phyloP scores from a whole-genome alignment of 2,888 invertebrate species.

The Eumacrocentrus americanus region DNA sequence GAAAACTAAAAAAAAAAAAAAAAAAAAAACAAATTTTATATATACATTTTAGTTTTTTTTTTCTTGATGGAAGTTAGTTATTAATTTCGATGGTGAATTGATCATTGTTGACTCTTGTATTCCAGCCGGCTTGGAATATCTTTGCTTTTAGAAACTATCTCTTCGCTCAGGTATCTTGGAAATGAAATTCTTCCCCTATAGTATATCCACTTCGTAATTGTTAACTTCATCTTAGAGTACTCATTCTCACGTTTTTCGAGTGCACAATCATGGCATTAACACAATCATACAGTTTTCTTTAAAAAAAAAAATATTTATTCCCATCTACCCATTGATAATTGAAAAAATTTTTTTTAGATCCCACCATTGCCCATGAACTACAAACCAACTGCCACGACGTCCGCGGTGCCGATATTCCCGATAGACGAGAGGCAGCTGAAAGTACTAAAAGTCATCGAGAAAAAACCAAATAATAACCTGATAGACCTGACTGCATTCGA shows the following conservation, averaged over 20 bases:
- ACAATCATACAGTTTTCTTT: not conserved
- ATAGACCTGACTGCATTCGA: slow-evolving; percentile 66
- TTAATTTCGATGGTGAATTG: too few species aligned
- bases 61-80: too few species aligned
- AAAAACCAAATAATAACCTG: slow-evolving; percentile 65
- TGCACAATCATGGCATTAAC: not conserved
- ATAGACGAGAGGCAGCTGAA: slow-evolving; percentile 54
- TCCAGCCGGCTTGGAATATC: slow-evolving; percentile 58
- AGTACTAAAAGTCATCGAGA: slow-evolving; percentile 61
- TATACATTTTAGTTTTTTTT: slow-evolving; percentile 17
- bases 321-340: slow-evolving; percentile 5
- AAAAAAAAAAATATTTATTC: not conserved
- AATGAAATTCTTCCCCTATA: not conserved
- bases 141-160: slow-evolving; percentile 54
- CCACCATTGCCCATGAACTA: slow-evolving; percentile 58
- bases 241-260: not conserved
- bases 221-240: not conserved
- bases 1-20: too few species aligned
- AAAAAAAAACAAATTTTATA: slow-evolving; percentile 19
- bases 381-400: slow-evolving; percentile 43
- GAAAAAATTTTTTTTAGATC: slow-evolving; percentile 45
- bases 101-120: slow-evolving; percentile 34
- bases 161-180: slow-evolving; percentile 50
- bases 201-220: not conserved
- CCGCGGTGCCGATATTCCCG: slow-evolving; percentile 40